Conservation (phyloP, 2,113 vertebrate genomes). For the Ploceus nigricollis region DNA sequence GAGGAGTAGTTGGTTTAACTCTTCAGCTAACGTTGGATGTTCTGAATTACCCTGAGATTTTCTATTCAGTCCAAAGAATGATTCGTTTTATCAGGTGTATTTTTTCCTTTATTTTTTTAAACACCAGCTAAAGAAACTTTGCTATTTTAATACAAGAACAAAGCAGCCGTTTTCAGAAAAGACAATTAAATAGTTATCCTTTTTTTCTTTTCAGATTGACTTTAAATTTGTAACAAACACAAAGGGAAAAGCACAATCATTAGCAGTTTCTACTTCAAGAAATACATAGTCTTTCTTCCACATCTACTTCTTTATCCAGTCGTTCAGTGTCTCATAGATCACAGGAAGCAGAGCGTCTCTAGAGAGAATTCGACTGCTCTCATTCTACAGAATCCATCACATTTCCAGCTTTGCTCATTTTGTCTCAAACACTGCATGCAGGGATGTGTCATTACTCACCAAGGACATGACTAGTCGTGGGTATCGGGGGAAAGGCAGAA, state of each 20-base stretch:
- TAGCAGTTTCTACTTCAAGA: background rate
- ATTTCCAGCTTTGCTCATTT: slow-evolving; percentile 36
- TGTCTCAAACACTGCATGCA: background rate
- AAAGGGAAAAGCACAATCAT: background rate
- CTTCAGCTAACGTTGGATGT: accelerated
- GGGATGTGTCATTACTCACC: slow-evolving; percentile 20
- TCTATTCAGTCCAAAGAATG: background rate
- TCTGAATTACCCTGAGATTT: background rate
- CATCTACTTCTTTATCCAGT: slow-evolving; percentile 26
- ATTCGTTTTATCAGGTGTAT: background rate
- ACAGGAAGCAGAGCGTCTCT: background rate
- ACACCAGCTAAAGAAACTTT: background rate
- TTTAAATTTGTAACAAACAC: background rate
- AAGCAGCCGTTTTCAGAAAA: background rate
- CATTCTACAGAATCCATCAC: background rate
- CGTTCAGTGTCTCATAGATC: slow-evolving; percentile 6
- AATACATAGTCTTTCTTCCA: background rate
- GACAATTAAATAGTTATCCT: background rate
- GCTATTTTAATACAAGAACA: background rate
- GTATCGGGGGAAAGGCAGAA: background rate
- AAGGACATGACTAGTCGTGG: background rate
- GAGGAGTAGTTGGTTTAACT: background rate
- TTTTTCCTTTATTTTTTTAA: background rate
- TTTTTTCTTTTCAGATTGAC: background rate
- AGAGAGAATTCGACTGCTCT: background rate